These are phyloP conservation scores for Agrilus cyanescens DNA, from an alignment of 2,888 invertebrate genomes.

Conservation along the genomic window DNA sequence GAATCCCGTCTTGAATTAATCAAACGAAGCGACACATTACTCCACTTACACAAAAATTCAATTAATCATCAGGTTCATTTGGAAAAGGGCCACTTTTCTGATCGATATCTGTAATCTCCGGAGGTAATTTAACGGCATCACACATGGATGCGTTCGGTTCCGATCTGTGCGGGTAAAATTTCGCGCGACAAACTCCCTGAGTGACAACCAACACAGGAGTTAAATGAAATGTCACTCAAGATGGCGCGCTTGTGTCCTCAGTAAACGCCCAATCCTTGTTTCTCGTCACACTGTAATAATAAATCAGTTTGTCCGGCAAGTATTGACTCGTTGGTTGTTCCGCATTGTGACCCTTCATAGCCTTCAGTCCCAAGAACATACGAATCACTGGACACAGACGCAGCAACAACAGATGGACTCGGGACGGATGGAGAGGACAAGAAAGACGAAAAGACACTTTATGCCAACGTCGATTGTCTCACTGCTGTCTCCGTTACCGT, in stretches of 20 bases:
- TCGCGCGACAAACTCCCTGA: slow-evolving; percentile 32
- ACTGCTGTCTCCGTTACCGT: no score
- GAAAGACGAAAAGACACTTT: no score
- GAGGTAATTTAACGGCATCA: slow-evolving; percentile 33
- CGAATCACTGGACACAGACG: no score
- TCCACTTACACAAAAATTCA: slow-evolving; percentile 32
- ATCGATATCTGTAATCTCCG: slow-evolving; percentile 31
- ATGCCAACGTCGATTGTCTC: no score
- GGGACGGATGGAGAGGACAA: no score
- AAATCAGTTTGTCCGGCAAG: slow-evolving; percentile 28
- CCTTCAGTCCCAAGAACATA: no score
- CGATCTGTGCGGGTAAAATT: slow-evolving; percentile 20
- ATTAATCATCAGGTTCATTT: slow-evolving; percentile 33
- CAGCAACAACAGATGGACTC: no score
- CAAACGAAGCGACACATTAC: slow-evolving; percentile 30
- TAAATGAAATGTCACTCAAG: slow-evolving; percentile 41
- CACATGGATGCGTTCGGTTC: slow-evolving; percentile 27
- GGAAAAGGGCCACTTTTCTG: slow-evolving; percentile 31
- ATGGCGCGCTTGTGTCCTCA: slow-evolving; percentile 30
- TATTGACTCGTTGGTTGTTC: slow-evolving; percentile 17
- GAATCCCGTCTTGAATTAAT: slow-evolving; percentile 32
- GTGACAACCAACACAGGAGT: slow-evolving; percentile 35
- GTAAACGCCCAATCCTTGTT: slow-evolving; percentile 35
- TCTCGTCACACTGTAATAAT: slow-evolving; percentile 32
- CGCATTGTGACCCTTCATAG: slow-evolving; percentile 13